A percentile compares a stretch with the other conserved stretches of the same genome.
phyloP scores from a whole-genome alignment of 2,888 invertebrate species.

The Drosophila merina region DNA sequence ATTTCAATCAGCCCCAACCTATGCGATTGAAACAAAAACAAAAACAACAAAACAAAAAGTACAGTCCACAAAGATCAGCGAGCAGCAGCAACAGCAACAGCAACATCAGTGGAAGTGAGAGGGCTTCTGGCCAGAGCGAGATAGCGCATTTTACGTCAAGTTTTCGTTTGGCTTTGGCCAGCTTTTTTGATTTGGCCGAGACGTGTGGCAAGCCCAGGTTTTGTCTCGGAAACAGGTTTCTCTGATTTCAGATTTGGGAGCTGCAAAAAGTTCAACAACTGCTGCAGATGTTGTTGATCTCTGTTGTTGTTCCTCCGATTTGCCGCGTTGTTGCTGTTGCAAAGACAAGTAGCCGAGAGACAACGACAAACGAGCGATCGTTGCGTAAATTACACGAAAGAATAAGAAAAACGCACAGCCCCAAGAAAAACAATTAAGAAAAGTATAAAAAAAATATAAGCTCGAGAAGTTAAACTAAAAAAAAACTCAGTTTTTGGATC shows the following conservation, averaged over 20 bases:
- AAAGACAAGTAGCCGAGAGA: conserved; percentile 68
- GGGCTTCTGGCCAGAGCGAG: neutral
- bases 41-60: conserved; percentile 59
- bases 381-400: conserved; percentile 73
- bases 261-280: conserved; percentile 77
- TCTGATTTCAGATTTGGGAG: conserved; percentile 69
- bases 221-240: conserved; percentile 64
- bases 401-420: conserved; percentile 28
- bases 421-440: conserved; percentile 11
- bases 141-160: conserved; percentile 56
- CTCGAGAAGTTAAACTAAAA: neutral
- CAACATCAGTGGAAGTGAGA: conserved; percentile 14
- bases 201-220: conserved; percentile 72
- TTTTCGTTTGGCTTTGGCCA: conserved; percentile 59
- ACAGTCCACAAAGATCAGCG: conserved; percentile 71
- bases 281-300: conserved; percentile 72
- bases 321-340: conserved; percentile 31
- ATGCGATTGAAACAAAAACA: conserved; percentile 56
- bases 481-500: neutral
- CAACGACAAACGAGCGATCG: conserved; percentile 69
- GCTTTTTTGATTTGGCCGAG: conserved; percentile 75
- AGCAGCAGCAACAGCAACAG: conserved; percentile 5
- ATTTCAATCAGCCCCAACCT: conserved; percentile 73
- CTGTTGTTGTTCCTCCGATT: conserved; percentile 31
- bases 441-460: conserved; percentile 22